Conservation (phyloP, 37 sponge, comb jelly and placozoan genomes). For the Chondrosia reniformis region DNA sequence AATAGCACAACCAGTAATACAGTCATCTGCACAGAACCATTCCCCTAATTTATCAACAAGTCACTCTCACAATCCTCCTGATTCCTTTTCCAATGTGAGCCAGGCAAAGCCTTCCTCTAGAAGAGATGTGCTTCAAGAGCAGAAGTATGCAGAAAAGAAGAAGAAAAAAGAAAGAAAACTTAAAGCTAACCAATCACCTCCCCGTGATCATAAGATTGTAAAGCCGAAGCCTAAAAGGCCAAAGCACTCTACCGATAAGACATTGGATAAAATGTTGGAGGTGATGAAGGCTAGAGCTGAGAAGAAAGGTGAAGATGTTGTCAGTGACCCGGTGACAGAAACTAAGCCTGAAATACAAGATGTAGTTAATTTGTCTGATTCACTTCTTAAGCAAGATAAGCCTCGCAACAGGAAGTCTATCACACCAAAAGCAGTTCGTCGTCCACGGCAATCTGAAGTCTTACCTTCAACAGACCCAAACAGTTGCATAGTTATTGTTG, state of each 20-base stretch:
- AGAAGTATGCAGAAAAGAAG: neutral
- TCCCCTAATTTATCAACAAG: neutral
- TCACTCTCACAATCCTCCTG: neutral
- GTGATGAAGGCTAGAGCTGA: neutral
- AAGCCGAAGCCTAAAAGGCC: neutral
- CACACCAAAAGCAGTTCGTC: neutral
- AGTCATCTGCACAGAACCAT: neutral
- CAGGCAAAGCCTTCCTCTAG: neutral
- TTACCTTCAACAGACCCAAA: neutral
- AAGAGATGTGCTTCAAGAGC: neutral
- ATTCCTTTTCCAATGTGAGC: too few species aligned
- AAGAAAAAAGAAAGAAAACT: neutral
- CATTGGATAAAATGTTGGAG: slow-evolving; percentile 13
- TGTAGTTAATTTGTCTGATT: neutral
- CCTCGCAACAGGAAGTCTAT: neutral
- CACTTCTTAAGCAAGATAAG: neutral
- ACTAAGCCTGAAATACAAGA: too few species aligned
- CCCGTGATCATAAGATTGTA: neutral
- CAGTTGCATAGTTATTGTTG: slow-evolving; percentile 8
- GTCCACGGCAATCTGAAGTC: slow-evolving; percentile 7
- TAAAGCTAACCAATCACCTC: neutral
- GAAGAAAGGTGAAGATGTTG: neutral
- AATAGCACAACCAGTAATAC: slow-evolving; percentile 8
- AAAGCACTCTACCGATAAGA: neutral
- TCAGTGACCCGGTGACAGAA: neutral